Percentiles rank a stretch among this genome's conserved stretches.
phyloP scores from a whole-genome alignment of 2,797 vertebrate genomes.

The Gephyroberyx darwinii region DNA sequence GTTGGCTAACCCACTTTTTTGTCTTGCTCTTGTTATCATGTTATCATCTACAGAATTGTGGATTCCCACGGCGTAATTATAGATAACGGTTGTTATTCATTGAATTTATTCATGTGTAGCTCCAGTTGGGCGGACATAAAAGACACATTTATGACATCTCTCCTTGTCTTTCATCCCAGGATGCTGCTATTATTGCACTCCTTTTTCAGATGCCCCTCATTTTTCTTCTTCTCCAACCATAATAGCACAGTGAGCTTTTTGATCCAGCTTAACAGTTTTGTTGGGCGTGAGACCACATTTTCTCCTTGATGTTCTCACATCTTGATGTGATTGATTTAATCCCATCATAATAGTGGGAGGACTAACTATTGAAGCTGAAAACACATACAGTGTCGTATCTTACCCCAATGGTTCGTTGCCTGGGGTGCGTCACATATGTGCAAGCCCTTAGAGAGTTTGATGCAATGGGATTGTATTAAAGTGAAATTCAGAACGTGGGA shows the following conservation, averaged over 20 bases:
- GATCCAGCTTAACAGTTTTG: slow-evolving; percentile 44
- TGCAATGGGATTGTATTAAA: slow-evolving; percentile 4
- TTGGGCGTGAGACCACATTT: slow-evolving; percentile 13
- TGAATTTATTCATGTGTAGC: slow-evolving; percentile 54
- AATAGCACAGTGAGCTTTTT: slow-evolving; percentile 31
- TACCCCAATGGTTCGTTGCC: background rate
- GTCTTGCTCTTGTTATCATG: slow-evolving; percentile 40
- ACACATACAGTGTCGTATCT: slow-evolving; percentile 3
- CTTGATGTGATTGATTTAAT: slow-evolving; percentile 2
- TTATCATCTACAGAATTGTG: slow-evolving; percentile 51
- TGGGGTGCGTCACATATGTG: slow-evolving; percentile 12
- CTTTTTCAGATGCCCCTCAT: slow-evolving; percentile 32
- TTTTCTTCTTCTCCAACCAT: slow-evolving; percentile 60
- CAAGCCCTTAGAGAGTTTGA: slow-evolving; percentile 6
- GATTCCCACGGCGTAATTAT: slow-evolving; percentile 47
- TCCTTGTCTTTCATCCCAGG: slow-evolving; percentile 45
- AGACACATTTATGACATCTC: slow-evolving; percentile 63
- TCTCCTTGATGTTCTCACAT: slow-evolving; percentile 6
- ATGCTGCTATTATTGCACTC: slow-evolving; percentile 53
- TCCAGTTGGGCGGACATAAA: slow-evolving; percentile 69
- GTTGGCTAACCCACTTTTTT: slow-evolving; percentile 56
- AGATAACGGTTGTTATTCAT: slow-evolving; percentile 25
- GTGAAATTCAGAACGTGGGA: slow-evolving; percentile 3
- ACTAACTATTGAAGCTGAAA: slow-evolving; percentile 16
- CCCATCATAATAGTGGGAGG: background rate